Evolutionary conservation across 1,140 invertebrate species (phyloP).

Genomic region (Drosophila setifemur): DNA sequence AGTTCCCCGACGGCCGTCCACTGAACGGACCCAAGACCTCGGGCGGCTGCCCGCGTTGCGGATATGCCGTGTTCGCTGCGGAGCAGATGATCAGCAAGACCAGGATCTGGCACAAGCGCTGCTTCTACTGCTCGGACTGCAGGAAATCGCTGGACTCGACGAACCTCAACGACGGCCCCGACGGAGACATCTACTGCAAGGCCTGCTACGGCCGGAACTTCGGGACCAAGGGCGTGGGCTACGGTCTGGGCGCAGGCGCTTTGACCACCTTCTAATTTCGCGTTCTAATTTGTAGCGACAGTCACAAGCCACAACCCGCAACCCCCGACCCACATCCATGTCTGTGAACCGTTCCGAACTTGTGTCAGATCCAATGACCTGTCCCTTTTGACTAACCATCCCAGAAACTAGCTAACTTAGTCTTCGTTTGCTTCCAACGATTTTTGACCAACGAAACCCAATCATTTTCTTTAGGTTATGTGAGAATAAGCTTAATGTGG

Average conservation of each 20-base stretch:
- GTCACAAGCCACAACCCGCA: neutral
- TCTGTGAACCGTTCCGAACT: slow-evolving; percentile 53
- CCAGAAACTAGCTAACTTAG: slow-evolving; percentile 66
- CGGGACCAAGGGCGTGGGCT: slow-evolving; percentile 97
- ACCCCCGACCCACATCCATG: slow-evolving; percentile 27
- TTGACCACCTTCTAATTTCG: slow-evolving; percentile 91
- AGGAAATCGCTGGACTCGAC: slow-evolving; percentile 95
- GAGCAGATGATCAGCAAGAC: slow-evolving; percentile 97
- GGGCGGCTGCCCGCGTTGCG: slow-evolving; percentile 91
- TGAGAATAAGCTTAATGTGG: slow-evolving; percentile 73
- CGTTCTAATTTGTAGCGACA: slow-evolving; percentile 1
- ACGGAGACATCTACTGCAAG: slow-evolving; percentile 97
- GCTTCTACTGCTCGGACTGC: slow-evolving; percentile 97
- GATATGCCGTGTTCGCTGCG: slow-evolving; percentile 94
- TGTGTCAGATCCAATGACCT: slow-evolving; percentile 32
- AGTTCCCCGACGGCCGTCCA: slow-evolving; percentile 85
- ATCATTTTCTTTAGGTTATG: slow-evolving; percentile 72
- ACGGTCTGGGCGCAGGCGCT: slow-evolving; percentile 93
- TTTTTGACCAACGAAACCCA: slow-evolving; percentile 73
- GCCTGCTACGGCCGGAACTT: slow-evolving; percentile 96
- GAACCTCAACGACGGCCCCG: slow-evolving; percentile 95
- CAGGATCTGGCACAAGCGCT: slow-evolving; percentile 96
- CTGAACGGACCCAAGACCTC: slow-evolving; percentile 84
- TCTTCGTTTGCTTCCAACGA: slow-evolving; percentile 75
- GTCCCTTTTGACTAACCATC: slow-evolving; percentile 52